These are phyloP conservation scores for Pherbina coryleti DNA, from an alignment of 2,888 invertebrate genomes.

Conservation along the genomic window DNA sequence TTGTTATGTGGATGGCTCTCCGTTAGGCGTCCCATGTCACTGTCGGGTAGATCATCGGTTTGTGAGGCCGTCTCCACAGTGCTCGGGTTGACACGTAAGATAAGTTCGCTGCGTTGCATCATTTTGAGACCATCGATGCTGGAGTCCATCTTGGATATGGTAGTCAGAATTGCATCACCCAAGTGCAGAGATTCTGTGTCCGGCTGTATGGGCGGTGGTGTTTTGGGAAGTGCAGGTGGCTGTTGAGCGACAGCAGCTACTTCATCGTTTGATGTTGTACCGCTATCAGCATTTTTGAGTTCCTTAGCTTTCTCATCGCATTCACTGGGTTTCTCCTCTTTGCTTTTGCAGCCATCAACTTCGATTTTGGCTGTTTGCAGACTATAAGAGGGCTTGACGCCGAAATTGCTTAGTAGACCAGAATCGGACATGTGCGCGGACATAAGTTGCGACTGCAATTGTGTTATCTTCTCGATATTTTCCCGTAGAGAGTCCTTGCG, in stretches of 20 bases:
- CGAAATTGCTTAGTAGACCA: slow-evolving; percentile 51
- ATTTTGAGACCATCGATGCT: slow-evolving; percentile 70
- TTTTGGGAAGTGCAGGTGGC: slow-evolving; percentile 45
- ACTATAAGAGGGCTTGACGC: slow-evolving; percentile 29
- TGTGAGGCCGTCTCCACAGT: slow-evolving; percentile 76
- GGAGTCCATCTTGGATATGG: slow-evolving; percentile 54
- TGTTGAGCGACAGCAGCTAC: slow-evolving; percentile 1
- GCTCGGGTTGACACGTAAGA: slow-evolving; percentile 74
- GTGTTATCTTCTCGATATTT: slow-evolving; percentile 69
- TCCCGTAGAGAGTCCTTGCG: slow-evolving; percentile 68
- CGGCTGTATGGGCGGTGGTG: slow-evolving; percentile 46
- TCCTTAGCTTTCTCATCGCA: neutral
- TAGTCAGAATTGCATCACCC: too few relatives aligned
- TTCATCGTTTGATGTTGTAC: neutral
- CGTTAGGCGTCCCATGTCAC: slow-evolving; percentile 56
- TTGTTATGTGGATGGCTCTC: slow-evolving; percentile 52
- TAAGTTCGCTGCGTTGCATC: slow-evolving; percentile 76
- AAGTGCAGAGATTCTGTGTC: slow-evolving; percentile 21
- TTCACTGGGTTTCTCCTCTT: neutral
- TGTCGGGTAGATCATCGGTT: slow-evolving; percentile 70
- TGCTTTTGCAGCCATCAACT: neutral
- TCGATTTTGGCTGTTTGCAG: neutral
- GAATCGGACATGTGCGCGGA: slow-evolving; percentile 65
- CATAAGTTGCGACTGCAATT: slow-evolving; percentile 68
- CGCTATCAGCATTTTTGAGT: neutral